These are phyloP conservation scores for Enchytraeus crypticus DNA, from an alignment of 2,888 invertebrate species.

Conservation along the genomic window DNA sequence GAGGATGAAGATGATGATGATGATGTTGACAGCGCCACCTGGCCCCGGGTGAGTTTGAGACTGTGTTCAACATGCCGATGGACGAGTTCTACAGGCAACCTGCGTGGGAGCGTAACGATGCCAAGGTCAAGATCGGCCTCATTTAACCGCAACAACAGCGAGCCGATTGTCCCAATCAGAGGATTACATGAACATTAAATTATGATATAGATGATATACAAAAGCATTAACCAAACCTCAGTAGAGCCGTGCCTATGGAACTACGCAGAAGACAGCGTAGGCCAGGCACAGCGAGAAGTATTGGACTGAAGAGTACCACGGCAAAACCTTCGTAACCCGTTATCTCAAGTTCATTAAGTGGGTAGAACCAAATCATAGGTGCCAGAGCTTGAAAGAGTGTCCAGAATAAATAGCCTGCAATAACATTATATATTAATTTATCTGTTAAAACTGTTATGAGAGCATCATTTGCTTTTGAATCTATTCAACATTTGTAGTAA, in stretches of 20 bases:
- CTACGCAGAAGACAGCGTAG: constrained; percentile 1
- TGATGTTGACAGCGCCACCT: constrained; percentile 18
- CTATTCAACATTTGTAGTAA: no score
- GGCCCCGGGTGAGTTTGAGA: constrained; percentile 10
- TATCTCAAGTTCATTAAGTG: constrained; percentile 47
- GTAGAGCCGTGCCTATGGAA: not conserved
- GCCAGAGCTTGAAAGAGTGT: constrained; percentile 45
- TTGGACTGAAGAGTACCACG: constrained; percentile 39
- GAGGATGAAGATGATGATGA: no score
- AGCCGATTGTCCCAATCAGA: no score
- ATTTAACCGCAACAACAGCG: not conserved
- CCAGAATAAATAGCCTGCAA: constrained; percentile 47
- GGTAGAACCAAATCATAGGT: constrained; percentile 50
- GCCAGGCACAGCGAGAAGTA: constrained; percentile 22
- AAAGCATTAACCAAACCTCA: no score
- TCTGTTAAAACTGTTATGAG: no score
- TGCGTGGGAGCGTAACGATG: constrained; percentile 16
- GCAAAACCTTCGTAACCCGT: constrained; percentile 48
- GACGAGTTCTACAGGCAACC: constrained; percentile 14
- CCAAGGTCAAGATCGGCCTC: constrained; percentile 13
- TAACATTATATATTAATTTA: no score
- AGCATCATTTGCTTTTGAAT: no score
- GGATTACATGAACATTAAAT: no score
- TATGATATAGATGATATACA: no score
- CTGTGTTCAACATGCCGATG: constrained; percentile 13